Evolutionary conservation across 2,113 vertebrate species (phyloP).

Genomic region (Neotragus pygmaeus): DNA sequence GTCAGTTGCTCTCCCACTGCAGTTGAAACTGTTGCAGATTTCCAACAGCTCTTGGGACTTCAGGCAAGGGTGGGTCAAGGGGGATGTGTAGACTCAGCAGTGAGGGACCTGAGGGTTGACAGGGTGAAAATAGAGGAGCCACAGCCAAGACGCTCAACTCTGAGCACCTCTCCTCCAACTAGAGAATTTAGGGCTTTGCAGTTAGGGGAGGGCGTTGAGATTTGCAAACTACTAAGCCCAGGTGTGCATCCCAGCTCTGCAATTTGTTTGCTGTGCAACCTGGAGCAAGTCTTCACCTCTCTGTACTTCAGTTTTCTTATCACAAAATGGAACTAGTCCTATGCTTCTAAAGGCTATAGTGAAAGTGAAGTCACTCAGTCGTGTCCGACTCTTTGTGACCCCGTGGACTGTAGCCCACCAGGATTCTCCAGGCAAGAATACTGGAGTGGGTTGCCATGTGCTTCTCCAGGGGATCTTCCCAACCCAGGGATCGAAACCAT

Average conservation of each 20-base stretch:
- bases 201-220: neutral
- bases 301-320: neutral
- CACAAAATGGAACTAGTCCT: neutral
- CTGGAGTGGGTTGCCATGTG: too few species aligned
- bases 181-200: neutral
- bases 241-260: neutral
- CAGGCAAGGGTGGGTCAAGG: accelerated
- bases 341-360: neutral
- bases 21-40: conserved; percentile 36
- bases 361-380: too few species aligned
- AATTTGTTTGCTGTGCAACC: neutral
- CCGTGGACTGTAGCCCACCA: too few species aligned
- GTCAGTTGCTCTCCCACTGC: neutral
- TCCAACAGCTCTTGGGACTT: neutral
- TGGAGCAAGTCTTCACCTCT: neutral
- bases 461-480: too few species aligned
- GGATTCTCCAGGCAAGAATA: too few species aligned
- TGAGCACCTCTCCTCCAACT: neutral
- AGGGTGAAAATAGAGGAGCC: accelerated
- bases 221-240: neutral
- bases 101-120: neutral
- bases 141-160: neutral
- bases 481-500: too few species aligned
- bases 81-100: neutral
- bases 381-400: too few species aligned